Percentiles rank a stretch among this genome's conserved stretches.
These are phyloP conservation scores for Papilio gigon DNA, from an alignment of 2,888 invertebrate genomes.

Conservation along the genomic window DNA sequence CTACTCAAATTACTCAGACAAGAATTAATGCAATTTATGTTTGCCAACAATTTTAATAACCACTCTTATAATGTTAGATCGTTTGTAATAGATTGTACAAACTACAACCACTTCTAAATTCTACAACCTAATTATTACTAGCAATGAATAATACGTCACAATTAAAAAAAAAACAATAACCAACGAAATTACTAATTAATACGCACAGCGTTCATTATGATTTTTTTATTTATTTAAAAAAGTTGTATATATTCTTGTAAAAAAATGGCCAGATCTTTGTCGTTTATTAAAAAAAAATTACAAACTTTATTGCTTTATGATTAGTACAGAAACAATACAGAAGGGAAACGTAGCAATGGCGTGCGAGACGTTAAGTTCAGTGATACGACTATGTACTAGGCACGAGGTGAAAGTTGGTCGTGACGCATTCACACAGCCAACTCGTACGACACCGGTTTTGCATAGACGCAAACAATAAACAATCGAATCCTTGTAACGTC, in stretches of 20 bases:
- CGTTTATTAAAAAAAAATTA: neutral
- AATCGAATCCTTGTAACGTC: constrained; percentile 19
- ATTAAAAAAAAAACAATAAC: neutral
- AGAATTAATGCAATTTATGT: constrained; percentile 21
- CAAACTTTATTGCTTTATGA: neutral
- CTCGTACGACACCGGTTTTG: constrained; percentile 31
- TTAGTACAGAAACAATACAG: constrained; percentile 31
- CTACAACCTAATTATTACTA: neutral
- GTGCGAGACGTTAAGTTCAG: constrained; percentile 48
- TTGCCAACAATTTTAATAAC: constrained; percentile 29
- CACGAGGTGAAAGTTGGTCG: constrained; percentile 78
- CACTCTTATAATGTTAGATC: constrained; percentile 6
- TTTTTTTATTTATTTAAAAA: no score
- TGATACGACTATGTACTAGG: no score
- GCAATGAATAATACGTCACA: neutral
- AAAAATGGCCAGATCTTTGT: neutral
- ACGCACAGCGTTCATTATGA: neutral
- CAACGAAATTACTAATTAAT: neutral
- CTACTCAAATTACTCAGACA: constrained; percentile 27
- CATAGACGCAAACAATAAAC: constrained; percentile 13
- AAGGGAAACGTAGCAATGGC: constrained; percentile 32
- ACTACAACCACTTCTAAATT: neutral
- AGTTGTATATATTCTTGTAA: no score
- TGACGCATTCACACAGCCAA: constrained; percentile 72
- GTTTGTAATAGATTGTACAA: neutral